phyloP scores from a whole-genome alignment of 2,888 invertebrate species.

The Parasteatoda lunata region DNA sequence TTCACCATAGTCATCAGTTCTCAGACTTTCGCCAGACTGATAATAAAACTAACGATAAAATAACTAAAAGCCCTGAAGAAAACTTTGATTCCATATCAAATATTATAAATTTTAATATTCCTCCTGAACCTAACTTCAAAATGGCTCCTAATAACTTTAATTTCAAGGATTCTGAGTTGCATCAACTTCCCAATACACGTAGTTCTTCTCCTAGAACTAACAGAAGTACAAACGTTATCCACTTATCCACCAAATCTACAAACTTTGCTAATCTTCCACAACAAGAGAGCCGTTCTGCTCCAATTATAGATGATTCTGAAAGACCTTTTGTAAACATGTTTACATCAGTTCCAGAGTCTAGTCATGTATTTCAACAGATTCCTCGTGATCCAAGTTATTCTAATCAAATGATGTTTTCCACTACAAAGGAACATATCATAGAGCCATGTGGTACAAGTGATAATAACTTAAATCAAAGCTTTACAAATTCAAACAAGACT shows the following conservation, averaged over 20 bases:
- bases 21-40: constrained; percentile 48
- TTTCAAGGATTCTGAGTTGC: not conserved
- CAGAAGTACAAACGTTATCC: constrained; percentile 11
- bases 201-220: not conserved
- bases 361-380: constrained; percentile 17
- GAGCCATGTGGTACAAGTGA: constrained; percentile 6
- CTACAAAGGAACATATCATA: constrained; percentile 46
- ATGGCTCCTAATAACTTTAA: not conserved
- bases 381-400: not conserved
- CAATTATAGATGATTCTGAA: constrained; percentile 21
- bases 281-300: constrained; percentile 32
- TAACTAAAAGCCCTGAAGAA: constrained; percentile 13
- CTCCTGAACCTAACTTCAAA: constrained; percentile 2
- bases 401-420: constrained; percentile 54
- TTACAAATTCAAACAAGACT: not conserved
- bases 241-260: constrained; percentile 12
- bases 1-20: constrained; percentile 50
- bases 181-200: not conserved
- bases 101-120: not conserved
- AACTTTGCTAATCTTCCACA: constrained; percentile 6
- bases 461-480: not conserved
- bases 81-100: not conserved
- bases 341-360: constrained; percentile 14
- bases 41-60: constrained; percentile 31
- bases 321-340: constrained; percentile 33